Base-by-base conservation (phyloP, 2,113 vertebrate species). In the Scytalopus superciliaris region DNA sequence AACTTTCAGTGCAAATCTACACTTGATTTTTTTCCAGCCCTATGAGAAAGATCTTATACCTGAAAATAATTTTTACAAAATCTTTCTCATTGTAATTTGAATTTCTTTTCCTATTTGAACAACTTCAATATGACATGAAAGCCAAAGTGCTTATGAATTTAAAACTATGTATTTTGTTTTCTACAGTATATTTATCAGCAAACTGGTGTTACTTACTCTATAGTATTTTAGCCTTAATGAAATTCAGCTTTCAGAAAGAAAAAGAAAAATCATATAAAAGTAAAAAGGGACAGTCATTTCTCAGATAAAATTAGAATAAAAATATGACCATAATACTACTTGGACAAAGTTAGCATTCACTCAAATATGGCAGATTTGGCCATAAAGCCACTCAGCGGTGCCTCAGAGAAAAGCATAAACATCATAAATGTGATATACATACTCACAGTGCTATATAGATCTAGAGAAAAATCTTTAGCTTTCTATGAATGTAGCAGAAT, bases 241-340 rank as follows among this genome's bases (percentile, higher is more conserved):
- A 69, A 53, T 87, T 78, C n/a, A 62, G 14, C 68, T 88, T 84
- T 76, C 68, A 84, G 67, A 84, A 73, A 73, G 19, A 56, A 93
- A 85, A 93, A 83, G 2, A 78, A 86, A 86, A 93, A 31, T 75
- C 9, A 50, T 63, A 13, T 37, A 53, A 56, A 62, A 19, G 30
- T 31, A 78, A 86, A 86, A 92, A 33, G 5, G 21, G 19, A 64
- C 3, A 4, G 19, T 68, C 7, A 25, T 44, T 3, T 86, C 24
- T 81, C 45, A 52, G 42, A 63, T 35, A 84, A 88, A 78, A 87
- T 84, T 14, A 82, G 40, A 81, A 76, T 84, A 49, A 40, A n/a
- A 93, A 91, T 79, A n/a, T 83, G 63, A 63, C 19, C 11, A 22
- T 56, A 59, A 73, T 62, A 28, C 2, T 88, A 74, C 22, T 86